These are phyloP conservation scores for Cheilosia grossa DNA, from an alignment of 2,888 invertebrate genomes.

Conservation along the genomic window DNA sequence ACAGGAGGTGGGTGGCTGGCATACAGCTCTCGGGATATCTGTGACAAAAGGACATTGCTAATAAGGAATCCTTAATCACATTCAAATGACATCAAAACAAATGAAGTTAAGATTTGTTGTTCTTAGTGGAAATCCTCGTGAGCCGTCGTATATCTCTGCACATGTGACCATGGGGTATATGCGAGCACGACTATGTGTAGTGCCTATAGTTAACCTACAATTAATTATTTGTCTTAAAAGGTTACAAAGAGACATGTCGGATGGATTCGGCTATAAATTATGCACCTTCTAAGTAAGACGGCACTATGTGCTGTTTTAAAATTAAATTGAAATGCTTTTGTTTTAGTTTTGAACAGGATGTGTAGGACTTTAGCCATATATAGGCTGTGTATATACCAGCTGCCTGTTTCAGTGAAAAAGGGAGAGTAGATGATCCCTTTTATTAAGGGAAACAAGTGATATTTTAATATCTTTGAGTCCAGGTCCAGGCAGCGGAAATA, in stretches of 20 bases:
- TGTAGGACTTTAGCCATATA: background rate
- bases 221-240: slow-evolving; percentile 73
- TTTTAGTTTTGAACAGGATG: slow-evolving; percentile 46
- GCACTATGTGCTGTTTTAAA: slow-evolving; percentile 35
- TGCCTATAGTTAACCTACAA: slow-evolving; percentile 55
- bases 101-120: slow-evolving; percentile 71
- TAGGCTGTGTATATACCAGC: no score
- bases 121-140: slow-evolving; percentile 28
- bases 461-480: no score
- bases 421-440: no score
- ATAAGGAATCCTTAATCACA: slow-evolving; percentile 74
- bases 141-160: slow-evolving; percentile 34
- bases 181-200: no score
- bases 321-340: slow-evolving; percentile 47
- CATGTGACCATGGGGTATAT: slow-evolving; percentile 55
- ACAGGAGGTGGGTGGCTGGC: background rate
- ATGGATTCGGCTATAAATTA: slow-evolving; percentile 66
- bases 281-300: slow-evolving; percentile 51
- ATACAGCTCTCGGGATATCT: background rate
- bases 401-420: no score
- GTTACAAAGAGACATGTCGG: slow-evolving; percentile 66
- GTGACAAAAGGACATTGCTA: slow-evolving; percentile 49
- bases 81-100: slow-evolving; percentile 72
- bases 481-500: no score
- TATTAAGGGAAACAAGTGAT: no score